Percentiles rank a stretch among this genome's conserved stretches.
These are phyloP conservation scores for Carassius gibelio DNA, from an alignment of 2,113 vertebrate species.

Conservation along the genomic window DNA sequence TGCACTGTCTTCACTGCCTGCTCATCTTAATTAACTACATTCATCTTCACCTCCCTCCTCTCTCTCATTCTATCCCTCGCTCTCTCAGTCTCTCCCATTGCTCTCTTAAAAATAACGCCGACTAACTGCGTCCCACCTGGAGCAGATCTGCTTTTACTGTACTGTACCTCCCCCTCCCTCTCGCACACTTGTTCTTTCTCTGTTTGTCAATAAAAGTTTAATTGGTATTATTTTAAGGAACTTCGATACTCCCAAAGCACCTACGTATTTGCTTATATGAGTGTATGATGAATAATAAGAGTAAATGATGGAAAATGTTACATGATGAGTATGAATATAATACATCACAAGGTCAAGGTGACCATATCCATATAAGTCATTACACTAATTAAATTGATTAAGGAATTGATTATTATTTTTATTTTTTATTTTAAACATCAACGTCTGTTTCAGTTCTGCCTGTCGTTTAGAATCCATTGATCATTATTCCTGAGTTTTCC, in stretches of 20 bases:
- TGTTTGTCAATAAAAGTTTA: constrained; percentile 33
- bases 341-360: not conserved
- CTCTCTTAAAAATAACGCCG: constrained; percentile 80
- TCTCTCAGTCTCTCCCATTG: constrained; percentile 59
- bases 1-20: constrained; percentile 83
- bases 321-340: constrained; percentile 8
- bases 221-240: constrained; percentile 55
- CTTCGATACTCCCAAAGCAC: constrained; percentile 29
- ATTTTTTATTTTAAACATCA: not conserved
- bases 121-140: constrained; percentile 79
- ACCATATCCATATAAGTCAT: not conserved
- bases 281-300: not conserved
- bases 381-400: not conserved
- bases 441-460: not conserved
- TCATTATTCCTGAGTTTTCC: constrained; percentile 1
- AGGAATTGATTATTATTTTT: not conserved
- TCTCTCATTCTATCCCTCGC: constrained; percentile 62
- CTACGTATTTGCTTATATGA: constrained; percentile 3
- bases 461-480: not conserved
- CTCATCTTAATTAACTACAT: constrained; percentile 86
- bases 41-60: constrained; percentile 80
- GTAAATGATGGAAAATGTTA: not conserved
- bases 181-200: constrained; percentile 43
- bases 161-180: constrained; percentile 39
- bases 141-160: constrained; percentile 76